These are phyloP conservation scores for Gymnarchus niloticus DNA, from an alignment of 2,113 vertebrate species.

Conservation along the genomic window DNA sequence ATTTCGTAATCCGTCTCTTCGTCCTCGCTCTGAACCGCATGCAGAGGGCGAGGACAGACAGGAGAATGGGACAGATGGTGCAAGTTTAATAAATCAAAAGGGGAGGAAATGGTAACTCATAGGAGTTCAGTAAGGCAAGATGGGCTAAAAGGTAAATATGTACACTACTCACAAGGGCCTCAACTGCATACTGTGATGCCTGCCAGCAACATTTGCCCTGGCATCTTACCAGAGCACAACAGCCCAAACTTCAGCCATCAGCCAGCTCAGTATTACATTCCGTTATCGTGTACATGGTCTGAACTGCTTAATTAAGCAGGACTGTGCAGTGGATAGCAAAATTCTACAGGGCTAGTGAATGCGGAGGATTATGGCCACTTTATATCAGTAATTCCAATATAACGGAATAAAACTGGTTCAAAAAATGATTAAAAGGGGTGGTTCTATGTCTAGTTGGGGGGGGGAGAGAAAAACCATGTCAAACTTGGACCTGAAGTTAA, in stretches of 20 bases:
- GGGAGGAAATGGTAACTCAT: not conserved
- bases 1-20: conserved; percentile 77
- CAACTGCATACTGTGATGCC: not conserved
- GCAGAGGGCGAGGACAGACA: conserved; percentile 57
- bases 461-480: not conserved
- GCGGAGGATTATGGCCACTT: not conserved
- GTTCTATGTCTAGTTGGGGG: not conserved
- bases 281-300: not conserved
- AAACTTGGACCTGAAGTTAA: no score
- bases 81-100: conserved; percentile 35
- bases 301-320: not conserved
- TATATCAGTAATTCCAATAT: not conserved
- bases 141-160: not conserved
- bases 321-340: no score
- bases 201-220: not conserved
- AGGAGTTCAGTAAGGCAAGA: not conserved
- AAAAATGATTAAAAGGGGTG: not conserved
- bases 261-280: not conserved
- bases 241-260: not conserved
- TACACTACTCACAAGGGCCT: not conserved
- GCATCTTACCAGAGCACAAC: not conserved
- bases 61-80: conserved; percentile 49
- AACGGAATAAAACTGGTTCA: not conserved
- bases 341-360: not conserved
- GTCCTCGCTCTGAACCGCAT: conserved; percentile 73